phyloP scores from a whole-genome alignment of 1,140 invertebrate genomes.

The Penaeus indicus region DNA sequence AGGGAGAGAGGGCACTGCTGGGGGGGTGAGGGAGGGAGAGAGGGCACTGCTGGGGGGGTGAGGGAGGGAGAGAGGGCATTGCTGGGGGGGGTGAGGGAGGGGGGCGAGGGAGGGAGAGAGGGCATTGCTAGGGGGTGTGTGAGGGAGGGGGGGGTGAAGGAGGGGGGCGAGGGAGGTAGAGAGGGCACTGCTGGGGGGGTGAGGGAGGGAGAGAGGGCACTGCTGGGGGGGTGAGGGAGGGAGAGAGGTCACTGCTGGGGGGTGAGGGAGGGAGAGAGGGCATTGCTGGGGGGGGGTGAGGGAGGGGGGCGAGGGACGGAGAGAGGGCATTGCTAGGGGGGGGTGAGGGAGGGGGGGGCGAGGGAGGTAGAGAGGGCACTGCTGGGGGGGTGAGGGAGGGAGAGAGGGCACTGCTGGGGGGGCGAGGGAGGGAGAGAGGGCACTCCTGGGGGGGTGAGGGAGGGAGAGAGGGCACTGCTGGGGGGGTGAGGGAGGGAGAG shows the following conservation, averaged over 20 bases:
- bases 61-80: not conserved
- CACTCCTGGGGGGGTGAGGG: not conserved
- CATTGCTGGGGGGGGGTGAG: no score
- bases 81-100: not conserved
- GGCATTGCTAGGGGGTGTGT: not conserved
- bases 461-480: not conserved
- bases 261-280: no score
- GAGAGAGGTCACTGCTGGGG: no score
- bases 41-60: not conserved
- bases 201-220: no score
- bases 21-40: not conserved
- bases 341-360: no score
- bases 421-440: not conserved
- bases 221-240: no score
- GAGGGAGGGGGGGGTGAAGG: not conserved
- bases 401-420: not conserved
- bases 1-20: not conserved
- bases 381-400: no score
- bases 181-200: no score
- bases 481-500: not conserved
- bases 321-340: no score
- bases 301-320: no score
- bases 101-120: conserved; percentile 14
- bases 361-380: no score
- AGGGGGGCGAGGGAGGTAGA: no score